Evolutionary conservation across 2,888 invertebrate species (phyloP).

Genomic region (Mythimna vitellina): DNA sequence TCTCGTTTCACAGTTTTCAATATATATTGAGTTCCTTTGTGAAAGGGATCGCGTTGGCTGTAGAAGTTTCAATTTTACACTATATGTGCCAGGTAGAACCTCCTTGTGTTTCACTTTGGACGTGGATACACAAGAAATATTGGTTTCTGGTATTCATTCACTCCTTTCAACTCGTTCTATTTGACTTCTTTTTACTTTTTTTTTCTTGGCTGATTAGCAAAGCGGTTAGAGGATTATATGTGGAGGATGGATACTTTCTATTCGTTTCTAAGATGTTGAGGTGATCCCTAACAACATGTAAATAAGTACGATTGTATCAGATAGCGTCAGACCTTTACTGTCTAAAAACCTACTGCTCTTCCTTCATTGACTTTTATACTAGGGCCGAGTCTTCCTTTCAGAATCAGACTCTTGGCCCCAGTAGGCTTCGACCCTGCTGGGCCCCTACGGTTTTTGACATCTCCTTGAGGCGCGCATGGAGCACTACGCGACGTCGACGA

Average conservation of each 20-base stretch:
- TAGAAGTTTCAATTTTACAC: conserved; percentile 71
- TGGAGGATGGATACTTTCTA: not conserved
- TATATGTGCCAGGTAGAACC: conserved; percentile 54
- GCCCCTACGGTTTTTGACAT: too few relatives aligned
- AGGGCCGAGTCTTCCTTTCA: too few relatives aligned
- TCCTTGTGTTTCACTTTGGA: conserved; percentile 54
- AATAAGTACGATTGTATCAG: too few relatives aligned
- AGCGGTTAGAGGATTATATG: conserved; percentile 23
- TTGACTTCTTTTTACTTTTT: conserved; percentile 32
- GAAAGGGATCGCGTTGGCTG: conserved; percentile 64
- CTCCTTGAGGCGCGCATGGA: too few relatives aligned
- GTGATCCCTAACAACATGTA: not conserved
- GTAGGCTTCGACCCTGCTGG: too few relatives aligned
- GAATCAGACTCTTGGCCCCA: too few relatives aligned
- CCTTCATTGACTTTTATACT: too few relatives aligned
- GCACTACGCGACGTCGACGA: too few relatives aligned
- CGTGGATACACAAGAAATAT: conserved; percentile 54
- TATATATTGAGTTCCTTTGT: conserved; percentile 76
- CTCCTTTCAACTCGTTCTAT: conserved; percentile 30
- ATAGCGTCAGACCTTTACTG: too few relatives aligned
- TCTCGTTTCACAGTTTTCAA: conserved; percentile 77
- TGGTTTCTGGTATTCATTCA: conserved; percentile 51
- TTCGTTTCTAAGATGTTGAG: not conserved
- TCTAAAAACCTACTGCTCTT: too few relatives aligned
- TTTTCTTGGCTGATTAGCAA: conserved; percentile 3